Base-by-base conservation (phyloP, 1,140 invertebrate species). In the Drosophila sp. region DNA sequence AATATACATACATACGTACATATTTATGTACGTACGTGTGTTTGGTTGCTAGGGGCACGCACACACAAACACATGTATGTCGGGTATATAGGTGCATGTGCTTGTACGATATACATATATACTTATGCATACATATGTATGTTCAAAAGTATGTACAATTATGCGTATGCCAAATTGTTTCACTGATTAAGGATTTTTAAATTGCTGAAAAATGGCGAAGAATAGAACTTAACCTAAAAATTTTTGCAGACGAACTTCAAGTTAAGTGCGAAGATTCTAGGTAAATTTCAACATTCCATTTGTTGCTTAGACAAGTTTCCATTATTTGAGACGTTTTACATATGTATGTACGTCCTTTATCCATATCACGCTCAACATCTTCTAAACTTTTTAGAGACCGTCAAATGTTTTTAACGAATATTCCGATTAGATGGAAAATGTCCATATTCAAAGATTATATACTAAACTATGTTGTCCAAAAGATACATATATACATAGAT, bases 21-120 rank as follows among this genome's bases (percentile, higher is more conserved):
- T 17, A 17, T 17, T 17, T 17, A 17, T 50, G 23, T 50, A 11
- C 10, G 17, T 47, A 50, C 27, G 44, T 47, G 82, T 79, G 79
- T 79, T 79, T 83, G 47, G 79, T 86, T 83, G 83, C 83, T 89
- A 86, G 72, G 80, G 76, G 80, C 70, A 76, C 72, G 55, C 66
- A 66, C 71, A 82, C 68, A 75, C 41, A 40, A 50, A 69, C 27
- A 55, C 6, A 7, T 25, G 54, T 27, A 30, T 50, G 44, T 3
- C n/a, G 33, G 57, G 38, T 55, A 29, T 57, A 23, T 50, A 41
- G 44, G 44, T 50, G 0, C 44, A 47, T 47, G 44, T 47, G 44
- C 44, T 40, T 58, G 32, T 7, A 62, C 30, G 8, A 8, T 38
- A 11, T n/a, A 33, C 27, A 23, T 7, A 25, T 32, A n/a, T 66